Conservation (phyloP, 2,797 vertebrate genomes). For the Chaetodon trifasciatus region DNA sequence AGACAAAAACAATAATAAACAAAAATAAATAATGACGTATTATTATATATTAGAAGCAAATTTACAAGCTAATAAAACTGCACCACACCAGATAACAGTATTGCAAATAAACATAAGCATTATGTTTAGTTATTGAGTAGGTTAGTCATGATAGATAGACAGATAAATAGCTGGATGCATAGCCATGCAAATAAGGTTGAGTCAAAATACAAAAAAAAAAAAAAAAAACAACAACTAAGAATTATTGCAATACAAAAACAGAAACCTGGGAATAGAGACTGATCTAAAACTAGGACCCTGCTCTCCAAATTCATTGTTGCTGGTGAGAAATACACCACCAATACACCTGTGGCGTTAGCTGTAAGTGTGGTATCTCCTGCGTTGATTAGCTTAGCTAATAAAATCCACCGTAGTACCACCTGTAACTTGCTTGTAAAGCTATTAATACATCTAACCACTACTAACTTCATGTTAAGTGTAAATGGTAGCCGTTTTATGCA, state of each 20-base stretch:
- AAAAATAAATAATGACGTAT: no score
- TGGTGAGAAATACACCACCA: not conserved
- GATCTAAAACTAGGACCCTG: not conserved
- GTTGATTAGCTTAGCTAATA: not conserved
- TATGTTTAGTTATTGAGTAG: no score
- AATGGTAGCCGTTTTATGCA: not conserved
- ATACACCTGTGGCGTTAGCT: no score
- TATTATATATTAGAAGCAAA: no score
- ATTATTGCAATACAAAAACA: not conserved
- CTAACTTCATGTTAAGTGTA: not conserved
- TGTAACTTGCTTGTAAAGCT: not conserved
- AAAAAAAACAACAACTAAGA: not conserved
- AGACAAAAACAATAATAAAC: no score
- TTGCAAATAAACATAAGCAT: no score
- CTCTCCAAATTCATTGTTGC: not conserved
- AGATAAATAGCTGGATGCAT: no score
- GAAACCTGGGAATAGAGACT: not conserved
- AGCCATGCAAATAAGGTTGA: not conserved
- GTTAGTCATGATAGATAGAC: no score
- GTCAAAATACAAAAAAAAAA: not conserved
- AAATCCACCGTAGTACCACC: not conserved
- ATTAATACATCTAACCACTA: not conserved
- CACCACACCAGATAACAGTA: no score
- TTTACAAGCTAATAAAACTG: no score
- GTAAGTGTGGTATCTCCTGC: not conserved